Base-by-base conservation (phyloP, 2,113 vertebrate species). In the Bucco capensis region DNA sequence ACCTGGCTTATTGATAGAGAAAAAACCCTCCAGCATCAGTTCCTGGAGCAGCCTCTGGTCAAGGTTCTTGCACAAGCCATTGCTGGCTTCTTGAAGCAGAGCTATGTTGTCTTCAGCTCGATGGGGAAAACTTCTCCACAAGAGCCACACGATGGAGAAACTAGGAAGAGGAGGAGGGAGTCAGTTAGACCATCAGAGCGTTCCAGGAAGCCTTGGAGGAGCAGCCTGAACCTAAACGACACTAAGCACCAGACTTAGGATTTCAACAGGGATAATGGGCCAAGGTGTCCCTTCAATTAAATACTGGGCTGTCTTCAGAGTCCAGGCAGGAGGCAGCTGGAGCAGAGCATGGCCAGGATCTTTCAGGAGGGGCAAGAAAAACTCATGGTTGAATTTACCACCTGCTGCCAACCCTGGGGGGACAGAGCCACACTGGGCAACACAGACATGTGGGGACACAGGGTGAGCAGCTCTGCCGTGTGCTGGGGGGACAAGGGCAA, bases 361-460 rank as follows among this genome's bases (percentile, higher is more conserved):
- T 66, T 65, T 49, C 6, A 47, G 46, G 56, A 60, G 19, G 54
- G 42, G 30, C 7, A 2, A 57, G 49, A 21, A 57, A 72, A 50
- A 19, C 3, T 12, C 0, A 0, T 21, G 5, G 0, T 0, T 1
- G 37, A 6, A 11, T 28, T 21, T 24, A 18, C 27, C 5, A 1
- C 37, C 42, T 31, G 35, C 58, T 61, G 58, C 58, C 17, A 6
- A 25, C 58, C 58, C 56, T 24, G 22, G 22, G 33, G 56, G 54
- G 54, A 13, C 54, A 56, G 31, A 28, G 31, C 56, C 35, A 37
- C 24, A 24, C 38, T 9, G 12, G 23, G 28, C 51, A 56, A 31
- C 54, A 56, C 30, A 21, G 31, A n/a, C 30, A 13, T n/a, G 11
- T 19, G 21, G 31, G 31, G 19, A 23, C 54, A 33, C 11, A n/a